Conservation (phyloP, 2,888 invertebrate species). For the Myathropa florea region DNA sequence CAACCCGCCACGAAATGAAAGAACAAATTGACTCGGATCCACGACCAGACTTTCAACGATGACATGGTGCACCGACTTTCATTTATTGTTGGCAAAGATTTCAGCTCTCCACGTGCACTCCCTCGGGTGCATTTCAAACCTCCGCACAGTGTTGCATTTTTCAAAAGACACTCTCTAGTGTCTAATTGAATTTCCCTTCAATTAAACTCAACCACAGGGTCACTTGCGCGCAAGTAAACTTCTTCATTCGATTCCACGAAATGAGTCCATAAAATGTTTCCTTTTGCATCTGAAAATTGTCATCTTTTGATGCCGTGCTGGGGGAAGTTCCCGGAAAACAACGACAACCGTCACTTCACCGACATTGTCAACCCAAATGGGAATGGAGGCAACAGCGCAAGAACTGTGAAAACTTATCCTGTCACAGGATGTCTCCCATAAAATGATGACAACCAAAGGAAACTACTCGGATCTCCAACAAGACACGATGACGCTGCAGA, state of each 20-base stretch:
- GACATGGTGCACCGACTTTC: too few relatives aligned
- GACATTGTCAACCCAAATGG: background rate
- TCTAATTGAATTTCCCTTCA: background rate
- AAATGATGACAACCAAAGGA: background rate
- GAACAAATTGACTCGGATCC: too few relatives aligned
- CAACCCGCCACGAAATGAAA: too few relatives aligned
- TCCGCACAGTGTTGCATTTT: background rate
- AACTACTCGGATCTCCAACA: background rate
- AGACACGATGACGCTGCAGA: background rate
- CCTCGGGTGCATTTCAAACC: background rate
- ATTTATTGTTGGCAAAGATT: too few relatives aligned
- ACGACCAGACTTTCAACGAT: too few relatives aligned
- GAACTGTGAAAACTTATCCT: slow-evolving; percentile 24
- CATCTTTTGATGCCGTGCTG: background rate
- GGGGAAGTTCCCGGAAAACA: background rate
- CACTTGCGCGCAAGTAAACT: background rate
- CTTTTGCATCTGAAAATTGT: background rate
- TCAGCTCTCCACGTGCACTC: too few relatives aligned
- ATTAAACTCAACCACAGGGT: background rate
- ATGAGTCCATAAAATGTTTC: background rate
- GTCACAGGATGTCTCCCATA: background rate
- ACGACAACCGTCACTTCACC: background rate
- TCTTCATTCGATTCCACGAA: background rate
- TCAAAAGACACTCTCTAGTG: background rate
- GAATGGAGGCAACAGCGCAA: background rate